Conservation (phyloP, 2,888 invertebrate species). For the Sarcophaga rosellei region DNA sequence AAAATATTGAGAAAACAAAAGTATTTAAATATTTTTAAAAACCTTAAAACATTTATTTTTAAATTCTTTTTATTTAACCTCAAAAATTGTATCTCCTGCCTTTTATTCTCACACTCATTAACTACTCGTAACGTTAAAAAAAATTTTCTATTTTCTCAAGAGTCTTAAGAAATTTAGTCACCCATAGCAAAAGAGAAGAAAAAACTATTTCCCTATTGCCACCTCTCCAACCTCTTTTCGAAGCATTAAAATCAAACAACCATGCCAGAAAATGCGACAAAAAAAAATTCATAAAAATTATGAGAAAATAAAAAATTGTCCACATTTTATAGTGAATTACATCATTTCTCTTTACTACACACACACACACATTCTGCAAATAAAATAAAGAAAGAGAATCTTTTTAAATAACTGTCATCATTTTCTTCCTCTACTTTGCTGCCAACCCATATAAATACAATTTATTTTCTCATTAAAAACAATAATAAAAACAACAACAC, state of each 20-base stretch:
- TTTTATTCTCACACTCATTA: conserved; percentile 8
- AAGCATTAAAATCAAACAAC: not conserved
- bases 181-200: conserved; percentile 25
- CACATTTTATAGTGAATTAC: conserved; percentile 29
- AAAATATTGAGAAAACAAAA: too few relatives aligned
- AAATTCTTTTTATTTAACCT: too few relatives aligned
- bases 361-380: not conserved
- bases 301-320: conserved; percentile 33
- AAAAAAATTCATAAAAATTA: not conserved
- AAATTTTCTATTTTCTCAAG: conserved; percentile 33
- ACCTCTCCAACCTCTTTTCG: not conserved
- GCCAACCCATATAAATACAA: not conserved
- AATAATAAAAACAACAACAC: too few relatives aligned
- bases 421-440: not conserved
- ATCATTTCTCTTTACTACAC: conserved; percentile 5
- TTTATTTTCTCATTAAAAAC: not conserved
- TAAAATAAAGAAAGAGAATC: conserved; percentile 9
- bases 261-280: conserved; percentile 7
- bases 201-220: conserved; percentile 4
- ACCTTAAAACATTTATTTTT: not conserved
- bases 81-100: too few relatives aligned
- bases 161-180: conserved; percentile 42
- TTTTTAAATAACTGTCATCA: not conserved
- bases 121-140: conserved; percentile 17
- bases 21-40: too few relatives aligned